phyloP scores from a whole-genome alignment of 2,113 vertebrate genomes.

The Prunella fulvescens region DNA sequence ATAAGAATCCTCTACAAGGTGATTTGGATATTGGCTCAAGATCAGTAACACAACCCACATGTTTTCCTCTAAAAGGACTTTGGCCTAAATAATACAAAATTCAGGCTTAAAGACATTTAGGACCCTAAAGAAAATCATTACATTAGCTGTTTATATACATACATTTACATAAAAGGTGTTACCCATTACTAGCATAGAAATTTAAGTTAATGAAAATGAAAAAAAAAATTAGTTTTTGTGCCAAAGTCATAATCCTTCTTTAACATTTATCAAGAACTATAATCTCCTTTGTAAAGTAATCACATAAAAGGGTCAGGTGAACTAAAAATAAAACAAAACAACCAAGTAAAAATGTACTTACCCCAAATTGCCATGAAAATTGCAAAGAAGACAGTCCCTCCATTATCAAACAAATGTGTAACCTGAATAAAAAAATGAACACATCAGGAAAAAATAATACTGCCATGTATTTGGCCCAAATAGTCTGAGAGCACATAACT shows the following conservation, averaged over 20 bases:
- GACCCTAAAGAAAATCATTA: not conserved
- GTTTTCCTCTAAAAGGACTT: not conserved
- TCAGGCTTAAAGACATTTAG: not conserved
- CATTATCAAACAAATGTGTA: conserved; percentile 83
- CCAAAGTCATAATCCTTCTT: not conserved
- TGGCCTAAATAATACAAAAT: not conserved
- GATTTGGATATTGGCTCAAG: not conserved
- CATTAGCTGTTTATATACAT: not conserved
- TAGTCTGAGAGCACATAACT: not conserved
- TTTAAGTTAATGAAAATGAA: not conserved
- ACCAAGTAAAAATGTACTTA: conserved; percentile 59
- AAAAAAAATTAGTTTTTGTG: not conserved
- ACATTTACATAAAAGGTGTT: not conserved
- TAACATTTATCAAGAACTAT: not conserved
- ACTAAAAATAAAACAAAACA: not conserved
- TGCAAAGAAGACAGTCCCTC: conserved; percentile 84
- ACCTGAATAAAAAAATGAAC: conserved; percentile 68
- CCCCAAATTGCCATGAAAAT: conserved; percentile 88
- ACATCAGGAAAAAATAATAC: not conserved
- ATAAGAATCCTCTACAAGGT: not conserved
- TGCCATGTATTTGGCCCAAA: not conserved
- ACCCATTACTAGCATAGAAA: not conserved
- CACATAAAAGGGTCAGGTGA: not conserved
- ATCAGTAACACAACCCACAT: not conserved
- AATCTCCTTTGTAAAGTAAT: not conserved